Evolutionary conservation across 2,797 vertebrate species (phyloP), one percentile per base, ranked within the genome.

Genomic region (Galagoides demidoff): DNA sequence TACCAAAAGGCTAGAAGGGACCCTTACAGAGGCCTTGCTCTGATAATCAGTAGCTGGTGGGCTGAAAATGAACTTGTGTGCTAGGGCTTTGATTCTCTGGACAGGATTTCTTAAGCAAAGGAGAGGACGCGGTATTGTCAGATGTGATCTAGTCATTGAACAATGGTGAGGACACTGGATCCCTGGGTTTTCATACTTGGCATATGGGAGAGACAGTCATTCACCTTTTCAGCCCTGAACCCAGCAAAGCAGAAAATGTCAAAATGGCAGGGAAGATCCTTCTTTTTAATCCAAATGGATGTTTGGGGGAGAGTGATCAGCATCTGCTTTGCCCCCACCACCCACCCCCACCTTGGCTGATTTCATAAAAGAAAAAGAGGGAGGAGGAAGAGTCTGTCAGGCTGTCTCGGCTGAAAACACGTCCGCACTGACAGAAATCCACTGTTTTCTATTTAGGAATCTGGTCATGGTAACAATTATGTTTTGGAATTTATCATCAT

Each of bases 391-490:
- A 95, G 71, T 83, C 85, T 92, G 90, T 94, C 55, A 86, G 20
- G 66, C 70, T 95, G 93, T 93, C 90, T 89, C 92, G 93, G 95
- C 96, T 96, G 92, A 92, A 95, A 97, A 77, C 97, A 96, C 5
- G 0, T 93, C 92, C 85, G 82, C 85, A 79, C 37, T 85, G 90
- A 95, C 90, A 90, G 89, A 90, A 96, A 96, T 85, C 86, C 94
- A 86, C 88, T 96, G 96, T 92, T 96, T 97, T 84, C 86, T 89
- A 96, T 97, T 97, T 96, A 88, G 79, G 66, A 95, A 95, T 92
- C 79, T 91, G 93, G 91, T 96, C 94, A 97, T 95, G 95, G 96
- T 86, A 95, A 97, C 94, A 97, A 95, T 97, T 95, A 96, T 92
- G 94, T 96, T 96, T 97, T 95, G 95, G 76, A 96, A 96, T 96